These are phyloP conservation scores for Novumbra hubbsi DNA, from an alignment of 2,797 vertebrate genomes.

Conservation along the genomic window DNA sequence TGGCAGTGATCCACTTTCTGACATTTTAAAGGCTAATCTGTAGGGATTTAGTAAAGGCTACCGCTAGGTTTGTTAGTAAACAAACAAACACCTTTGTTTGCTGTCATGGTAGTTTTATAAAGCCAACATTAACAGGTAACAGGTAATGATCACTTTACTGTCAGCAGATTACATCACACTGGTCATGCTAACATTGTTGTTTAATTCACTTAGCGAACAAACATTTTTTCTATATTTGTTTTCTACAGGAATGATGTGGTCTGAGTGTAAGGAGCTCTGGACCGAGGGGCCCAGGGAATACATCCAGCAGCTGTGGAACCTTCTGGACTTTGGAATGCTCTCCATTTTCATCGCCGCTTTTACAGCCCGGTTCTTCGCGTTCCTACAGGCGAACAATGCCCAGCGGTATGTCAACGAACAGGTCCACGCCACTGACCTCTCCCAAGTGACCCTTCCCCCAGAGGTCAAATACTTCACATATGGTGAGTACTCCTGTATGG, in stretches of 20 bases:
- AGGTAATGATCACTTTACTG: neutral
- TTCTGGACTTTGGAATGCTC: constrained; percentile 87
- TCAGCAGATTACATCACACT: neutral
- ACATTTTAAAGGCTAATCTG: neutral
- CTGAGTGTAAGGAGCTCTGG: constrained; percentile 89
- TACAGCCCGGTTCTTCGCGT: constrained; percentile 82
- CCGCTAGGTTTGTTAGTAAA: neutral
- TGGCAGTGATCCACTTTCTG: neutral
- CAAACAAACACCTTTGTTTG: neutral
- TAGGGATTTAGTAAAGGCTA: neutral
- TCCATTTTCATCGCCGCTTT: constrained; percentile 88
- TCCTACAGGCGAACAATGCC: constrained; percentile 84
- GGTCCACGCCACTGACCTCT: constrained; percentile 77
- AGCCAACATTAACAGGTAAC: neutral
- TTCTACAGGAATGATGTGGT: constrained; percentile 87
- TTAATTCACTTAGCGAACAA: neutral
- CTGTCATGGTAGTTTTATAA: neutral
- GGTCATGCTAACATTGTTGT: neutral
- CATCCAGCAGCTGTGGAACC: constrained; percentile 84
- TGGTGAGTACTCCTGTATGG: constrained; percentile 60
- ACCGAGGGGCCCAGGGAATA: constrained; percentile 85
- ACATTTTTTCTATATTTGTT: neutral
- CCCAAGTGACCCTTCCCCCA: constrained; percentile 80
- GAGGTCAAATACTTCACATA: constrained; percentile 87
- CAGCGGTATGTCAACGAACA: constrained; percentile 85